Evolutionary conservation across 1,140 invertebrate species (phyloP), one percentile per base, ranked within the genome.

Genomic region (Lycorma delicatula): DNA sequence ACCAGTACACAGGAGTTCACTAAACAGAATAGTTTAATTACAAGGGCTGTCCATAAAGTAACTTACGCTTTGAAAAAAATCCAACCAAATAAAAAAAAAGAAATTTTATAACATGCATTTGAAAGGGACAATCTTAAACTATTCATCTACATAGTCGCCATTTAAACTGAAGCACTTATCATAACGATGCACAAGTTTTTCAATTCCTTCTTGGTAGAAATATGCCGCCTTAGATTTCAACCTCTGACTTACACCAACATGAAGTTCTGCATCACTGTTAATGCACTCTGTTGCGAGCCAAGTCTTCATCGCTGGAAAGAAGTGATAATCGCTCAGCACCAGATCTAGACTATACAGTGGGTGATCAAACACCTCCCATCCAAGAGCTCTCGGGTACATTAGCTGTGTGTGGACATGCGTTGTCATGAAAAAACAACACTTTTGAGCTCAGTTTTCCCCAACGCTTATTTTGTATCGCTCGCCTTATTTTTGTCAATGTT

Each of bases 151-250:
- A 25, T 54, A 44, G 23, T 54, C 25, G 22, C 23, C 52, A 27
- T 54, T 38, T 44, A 34, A 44, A 38, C 44, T 31, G 20, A 54
- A 23, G 5, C 52, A 54, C 27, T 54, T 38, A 34, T 54, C n/a
- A n/a, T n/a, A 38, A 38, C 36, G 12, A 5, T 3, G 52, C 6
- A 44, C 31, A 23, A 54, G 52, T 16, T 54, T 54, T 44, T 44
- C 13, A 22, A 54, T 54, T 13, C 36, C 52, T 6, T 23, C 52
- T 20, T 25, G 22, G 23, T 25, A 54, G 18, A 38, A 38, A n/a
- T 27, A 11, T 41, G 13, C 34, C 52, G 34, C 52, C 34, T 34
- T 7, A 12, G 31, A 16, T 1, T 44, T 41, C 27, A 54, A 41
- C 12, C 36, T 25, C 20, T 44, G 52, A 6, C 1, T 38, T 38